A percentile compares a stretch with the other conserved stretches of the same genome.
phyloP scores from a whole-genome alignment of 2,113 vertebrate genomes.

The Heterotilapia buettikoferi region DNA sequence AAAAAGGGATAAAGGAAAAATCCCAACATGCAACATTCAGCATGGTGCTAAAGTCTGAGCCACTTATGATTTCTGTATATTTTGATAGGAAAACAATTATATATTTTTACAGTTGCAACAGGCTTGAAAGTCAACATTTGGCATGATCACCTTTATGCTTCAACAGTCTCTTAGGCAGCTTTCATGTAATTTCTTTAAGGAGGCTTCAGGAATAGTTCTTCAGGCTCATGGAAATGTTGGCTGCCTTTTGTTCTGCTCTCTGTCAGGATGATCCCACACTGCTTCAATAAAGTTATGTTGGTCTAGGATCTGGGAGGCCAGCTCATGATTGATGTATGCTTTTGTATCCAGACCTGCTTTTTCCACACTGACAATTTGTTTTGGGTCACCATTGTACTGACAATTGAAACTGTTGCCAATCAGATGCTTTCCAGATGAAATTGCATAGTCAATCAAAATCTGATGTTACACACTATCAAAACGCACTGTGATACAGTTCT shows the following conservation, averaged over 20 bases:
- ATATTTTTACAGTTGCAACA: not conserved
- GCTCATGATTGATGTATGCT: not conserved
- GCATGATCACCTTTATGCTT: not conserved
- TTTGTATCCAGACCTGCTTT: not conserved
- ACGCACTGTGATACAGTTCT: not conserved
- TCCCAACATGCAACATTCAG: not conserved
- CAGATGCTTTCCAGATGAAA: not conserved
- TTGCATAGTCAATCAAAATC: not conserved
- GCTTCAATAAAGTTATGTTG: not conserved
- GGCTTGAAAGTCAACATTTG: not conserved
- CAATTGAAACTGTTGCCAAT: not conserved
- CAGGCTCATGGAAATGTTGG: not conserved
- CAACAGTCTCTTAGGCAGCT: not conserved
- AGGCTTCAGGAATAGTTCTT: not conserved
- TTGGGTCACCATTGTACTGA: not conserved
- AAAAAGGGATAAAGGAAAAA: not conserved
- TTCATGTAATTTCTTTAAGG: not conserved
- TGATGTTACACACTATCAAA: not conserved
- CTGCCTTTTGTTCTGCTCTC: not conserved
- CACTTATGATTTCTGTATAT: not conserved
- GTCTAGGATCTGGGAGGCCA: not conserved
- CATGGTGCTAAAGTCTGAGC: not conserved
- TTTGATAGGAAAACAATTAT: not conserved
- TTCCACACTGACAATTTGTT: not conserved
- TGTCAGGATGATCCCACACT: not conserved